These are phyloP conservation scores for Diplosoma virens DNA, from an alignment of 23 tunicate genomes.

Conservation along the genomic window DNA sequence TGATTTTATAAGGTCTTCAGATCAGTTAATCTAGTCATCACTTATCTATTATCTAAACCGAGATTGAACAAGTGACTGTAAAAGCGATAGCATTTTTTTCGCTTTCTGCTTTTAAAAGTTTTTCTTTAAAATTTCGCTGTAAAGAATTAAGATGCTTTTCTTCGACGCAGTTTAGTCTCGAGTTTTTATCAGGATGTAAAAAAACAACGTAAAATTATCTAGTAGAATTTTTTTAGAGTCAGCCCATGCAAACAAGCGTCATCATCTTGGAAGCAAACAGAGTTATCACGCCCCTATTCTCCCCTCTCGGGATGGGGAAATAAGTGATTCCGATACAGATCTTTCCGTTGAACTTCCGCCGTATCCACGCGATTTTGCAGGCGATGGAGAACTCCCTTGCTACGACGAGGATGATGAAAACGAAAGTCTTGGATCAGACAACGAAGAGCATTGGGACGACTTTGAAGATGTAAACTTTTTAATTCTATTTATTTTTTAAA, in stretches of 20 bases:
- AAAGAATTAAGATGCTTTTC: too few species aligned
- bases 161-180: too few species aligned
- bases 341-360: not conserved
- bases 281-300: not conserved
- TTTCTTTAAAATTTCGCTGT: too few species aligned
- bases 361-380: not conserved
- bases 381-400: not conserved
- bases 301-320: not conserved
- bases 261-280: too few species aligned
- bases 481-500: not conserved
- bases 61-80: too few species aligned
- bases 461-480: constrained; percentile 63
- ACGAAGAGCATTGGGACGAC: constrained; percentile 83
- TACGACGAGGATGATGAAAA: not conserved
- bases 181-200: too few species aligned
- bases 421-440: constrained; percentile 56
- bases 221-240: constrained; percentile 4
- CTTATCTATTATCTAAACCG: too few species aligned
- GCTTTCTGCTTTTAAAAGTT: too few species aligned
- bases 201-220: too few species aligned
- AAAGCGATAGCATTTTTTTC: too few species aligned
- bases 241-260: not conserved
- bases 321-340: not conserved
- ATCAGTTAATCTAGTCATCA: too few species aligned
- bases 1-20: too few species aligned